Percentiles rank a stretch among this genome's conserved stretches.
Evolutionary conservation across 2,888 invertebrate genomes (phyloP).

Genomic region (Tetheella fluctuosa): DNA sequence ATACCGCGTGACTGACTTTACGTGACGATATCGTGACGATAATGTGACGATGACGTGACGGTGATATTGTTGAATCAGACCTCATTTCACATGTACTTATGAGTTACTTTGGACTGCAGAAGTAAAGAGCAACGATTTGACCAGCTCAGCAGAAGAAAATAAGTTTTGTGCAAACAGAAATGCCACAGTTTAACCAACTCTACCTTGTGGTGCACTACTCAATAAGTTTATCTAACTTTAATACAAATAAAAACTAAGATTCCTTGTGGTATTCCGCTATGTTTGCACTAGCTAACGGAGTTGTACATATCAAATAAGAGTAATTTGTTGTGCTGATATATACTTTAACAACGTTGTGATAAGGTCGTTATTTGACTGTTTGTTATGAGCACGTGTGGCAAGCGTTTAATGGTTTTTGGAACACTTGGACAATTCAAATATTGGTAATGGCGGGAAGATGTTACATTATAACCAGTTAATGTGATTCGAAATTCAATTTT

Average conservation of each 20-base stretch:
- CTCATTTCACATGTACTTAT: no score
- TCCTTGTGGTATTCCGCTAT: constrained; percentile 39
- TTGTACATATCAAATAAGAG: constrained; percentile 31
- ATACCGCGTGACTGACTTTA: no score
- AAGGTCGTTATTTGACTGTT: constrained; percentile 6
- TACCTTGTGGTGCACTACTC: neutral
- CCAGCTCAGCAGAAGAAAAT: neutral
- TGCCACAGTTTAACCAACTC: neutral
- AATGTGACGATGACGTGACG: no score
- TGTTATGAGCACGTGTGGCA: constrained; percentile 2
- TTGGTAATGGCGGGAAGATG: constrained; percentile 39
- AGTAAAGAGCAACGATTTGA: neutral
- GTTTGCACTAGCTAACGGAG: constrained; percentile 58
- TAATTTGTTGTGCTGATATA: neutral
- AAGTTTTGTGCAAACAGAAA: neutral
- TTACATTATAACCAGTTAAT: constrained; percentile 10
- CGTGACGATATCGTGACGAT: no score
- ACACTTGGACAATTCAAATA: constrained; percentile 53
- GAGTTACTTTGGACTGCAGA: no score
- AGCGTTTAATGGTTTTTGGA: constrained; percentile 43
- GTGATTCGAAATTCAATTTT: constrained; percentile 7
- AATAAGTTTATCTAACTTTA: constrained; percentile 8
- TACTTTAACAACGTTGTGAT: neutral
- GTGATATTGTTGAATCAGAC: no score
- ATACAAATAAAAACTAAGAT: constrained; percentile 25